Base-by-base conservation (phyloP, 2,113 vertebrate genomes). In the Xiphorhynchus elegans region DNA sequence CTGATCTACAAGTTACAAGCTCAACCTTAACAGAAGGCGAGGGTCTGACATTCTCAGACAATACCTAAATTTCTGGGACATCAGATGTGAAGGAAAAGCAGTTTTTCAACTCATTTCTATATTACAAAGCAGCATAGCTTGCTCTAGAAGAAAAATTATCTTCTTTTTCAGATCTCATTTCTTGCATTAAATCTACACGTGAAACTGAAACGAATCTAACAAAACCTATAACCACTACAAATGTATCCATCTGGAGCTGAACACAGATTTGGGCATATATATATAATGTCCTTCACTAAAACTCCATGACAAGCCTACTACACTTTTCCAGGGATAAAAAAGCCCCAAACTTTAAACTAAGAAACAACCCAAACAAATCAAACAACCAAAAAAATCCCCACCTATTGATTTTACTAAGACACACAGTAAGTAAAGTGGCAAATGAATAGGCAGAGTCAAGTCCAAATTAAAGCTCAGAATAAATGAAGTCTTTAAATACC, bases 361-460 rank as follows among this genome's bases (percentile, higher is more conserved):
- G 24, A 28, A 66, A 70, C 5, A 5, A 3, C 14, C 11, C 21
- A 44, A 37, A 52, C 16, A 44, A 50, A 37, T 2, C 2, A 31
- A 16, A 2, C 47, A 55, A 68, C 13, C 2, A 75, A 68, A 67
- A 68, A 44, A 29, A 2, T 0, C 0, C 39, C 15, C 11, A 23
- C 9, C 6, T 76, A 52, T n/a, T 78, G 77, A 89, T 17, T 91
- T 63, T 75, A 74, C 25, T 37, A 63, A 5, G 25, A 90, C 13
- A 58, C 4, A 17, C 2, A 7, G 1, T 5, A 66, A 17, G 5
- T 40, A 28, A 78, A 40, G 11, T 5, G 9, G 25, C 11, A 70
- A 82, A 81, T 49, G 23, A 77, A 62, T 2, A 42, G 23, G 64
- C 19, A 90, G 29, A 64, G 14, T 58, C 49, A 74, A 74, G 6